Evolutionary conservation across 1,140 invertebrate genomes (phyloP).

Genomic region (Lycorma delicatula): DNA sequence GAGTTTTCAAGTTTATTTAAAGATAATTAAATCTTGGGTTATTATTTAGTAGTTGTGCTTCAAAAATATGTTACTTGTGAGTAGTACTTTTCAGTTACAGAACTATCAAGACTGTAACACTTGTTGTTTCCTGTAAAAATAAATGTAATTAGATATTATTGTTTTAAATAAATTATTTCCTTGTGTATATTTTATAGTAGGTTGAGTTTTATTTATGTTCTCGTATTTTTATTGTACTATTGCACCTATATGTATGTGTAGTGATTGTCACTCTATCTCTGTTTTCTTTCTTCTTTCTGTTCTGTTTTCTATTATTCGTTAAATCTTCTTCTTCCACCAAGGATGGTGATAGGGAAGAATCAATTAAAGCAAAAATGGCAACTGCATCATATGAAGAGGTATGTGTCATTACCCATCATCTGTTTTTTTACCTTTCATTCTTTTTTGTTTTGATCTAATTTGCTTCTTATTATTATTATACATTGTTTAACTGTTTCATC

Average conservation of each 20-base stretch:
- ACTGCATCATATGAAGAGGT: slow-evolving; percentile 14
- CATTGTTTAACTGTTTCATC: too few species aligned
- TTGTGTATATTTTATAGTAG: slow-evolving; percentile 5
- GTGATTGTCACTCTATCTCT: too few species aligned
- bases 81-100: too few species aligned
- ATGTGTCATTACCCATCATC: not conserved
- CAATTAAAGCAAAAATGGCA: slow-evolving; percentile 36
- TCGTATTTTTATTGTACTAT: slow-evolving; percentile 9
- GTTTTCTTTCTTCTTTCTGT: slow-evolving; percentile 17
- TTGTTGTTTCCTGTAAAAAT: too few species aligned
- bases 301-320: slow-evolving; percentile 16
- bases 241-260: not conserved
- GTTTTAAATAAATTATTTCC: too few species aligned
- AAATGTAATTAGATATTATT: too few species aligned
- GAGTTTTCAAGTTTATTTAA: too few species aligned
- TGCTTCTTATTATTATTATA: not conserved
- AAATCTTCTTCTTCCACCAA: slow-evolving; percentile 18
- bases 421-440: not conserved
- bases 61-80: too few species aligned
- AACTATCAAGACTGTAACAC: too few species aligned
- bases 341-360: slow-evolving; percentile 40
- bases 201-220: not conserved
- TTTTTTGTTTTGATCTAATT: not conserved
- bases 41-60: too few species aligned
- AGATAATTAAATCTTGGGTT: too few species aligned